Conservation (phyloP, 2,113 vertebrate species). For the Electrona antarctica region DNA sequence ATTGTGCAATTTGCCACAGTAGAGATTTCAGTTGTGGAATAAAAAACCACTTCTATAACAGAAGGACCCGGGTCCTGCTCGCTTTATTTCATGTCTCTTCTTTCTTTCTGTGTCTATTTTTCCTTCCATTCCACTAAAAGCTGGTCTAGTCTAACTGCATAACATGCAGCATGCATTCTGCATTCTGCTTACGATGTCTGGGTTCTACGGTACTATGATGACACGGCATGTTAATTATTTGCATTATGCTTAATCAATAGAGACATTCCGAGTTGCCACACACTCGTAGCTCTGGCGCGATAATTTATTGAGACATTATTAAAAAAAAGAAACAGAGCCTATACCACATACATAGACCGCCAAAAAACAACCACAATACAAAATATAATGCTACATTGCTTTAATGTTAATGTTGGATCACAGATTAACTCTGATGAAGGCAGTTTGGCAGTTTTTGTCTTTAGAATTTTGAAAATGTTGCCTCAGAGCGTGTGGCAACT, state of each 20-base stretch:
- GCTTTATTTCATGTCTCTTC: conserved; percentile 62
- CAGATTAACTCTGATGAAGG: no score
- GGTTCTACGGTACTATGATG: conserved; percentile 41
- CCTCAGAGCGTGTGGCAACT: no score
- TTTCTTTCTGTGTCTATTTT: conserved; percentile 50
- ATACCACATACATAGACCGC: no score
- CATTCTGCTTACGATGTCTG: conserved; percentile 37
- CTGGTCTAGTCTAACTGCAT: conserved; percentile 37
- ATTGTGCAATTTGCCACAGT: conserved; percentile 60
- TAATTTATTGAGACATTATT: no score
- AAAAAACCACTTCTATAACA: conserved; percentile 68
- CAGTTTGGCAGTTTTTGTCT: no score
- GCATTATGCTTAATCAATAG: background rate
- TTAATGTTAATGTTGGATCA: no score
- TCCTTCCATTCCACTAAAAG: conserved; percentile 52
- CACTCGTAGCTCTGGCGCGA: no score
- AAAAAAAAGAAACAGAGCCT: no score
- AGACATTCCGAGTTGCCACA: no score
- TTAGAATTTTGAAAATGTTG: no score
- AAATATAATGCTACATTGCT: no score
- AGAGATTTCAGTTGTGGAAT: conserved; percentile 73
- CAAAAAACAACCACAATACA: no score
- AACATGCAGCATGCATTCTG: conserved; percentile 43
- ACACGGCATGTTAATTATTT: background rate
- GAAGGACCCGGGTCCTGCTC: conserved; percentile 63